Conservation (phyloP, 2,888 invertebrate species). For the Parnassius apollo region DNA sequence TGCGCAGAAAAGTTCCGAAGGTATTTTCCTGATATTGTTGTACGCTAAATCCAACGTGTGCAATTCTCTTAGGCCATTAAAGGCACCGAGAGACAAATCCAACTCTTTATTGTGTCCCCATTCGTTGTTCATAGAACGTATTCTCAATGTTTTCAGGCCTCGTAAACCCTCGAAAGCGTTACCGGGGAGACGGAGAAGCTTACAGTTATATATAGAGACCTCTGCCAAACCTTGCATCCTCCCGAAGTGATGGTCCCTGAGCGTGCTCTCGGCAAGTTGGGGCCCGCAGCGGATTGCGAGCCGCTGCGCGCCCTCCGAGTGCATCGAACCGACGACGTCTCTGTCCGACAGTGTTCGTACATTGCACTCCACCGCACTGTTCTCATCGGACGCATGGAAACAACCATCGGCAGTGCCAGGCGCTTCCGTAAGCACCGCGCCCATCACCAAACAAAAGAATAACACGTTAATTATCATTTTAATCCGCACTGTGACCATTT, state of each 20-base stretch:
- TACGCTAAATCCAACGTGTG: slow-evolving; percentile 88
- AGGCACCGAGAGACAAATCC: slow-evolving; percentile 86
- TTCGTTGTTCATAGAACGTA: slow-evolving; percentile 89
- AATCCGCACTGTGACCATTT: slow-evolving; percentile 74
- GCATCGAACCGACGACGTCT: slow-evolving; percentile 82
- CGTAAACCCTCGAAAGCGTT: slow-evolving; percentile 90
- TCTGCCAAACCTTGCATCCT: slow-evolving; percentile 89
- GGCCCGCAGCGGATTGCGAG: slow-evolving; percentile 87
- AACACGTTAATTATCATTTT: slow-evolving; percentile 78
- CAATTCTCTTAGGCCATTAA: slow-evolving; percentile 89
- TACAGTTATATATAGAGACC: slow-evolving; percentile 88
- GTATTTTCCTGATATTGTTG: slow-evolving; percentile 90
- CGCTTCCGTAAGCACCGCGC: slow-evolving; percentile 77
- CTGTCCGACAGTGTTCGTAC: slow-evolving; percentile 85
- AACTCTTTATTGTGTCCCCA: slow-evolving; percentile 88
- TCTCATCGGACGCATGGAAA: slow-evolving; percentile 67
- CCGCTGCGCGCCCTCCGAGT: slow-evolving; percentile 87
- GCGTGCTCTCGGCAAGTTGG: slow-evolving; percentile 83
- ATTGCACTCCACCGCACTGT: slow-evolving; percentile 80
- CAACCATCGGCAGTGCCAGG: slow-evolving; percentile 71
- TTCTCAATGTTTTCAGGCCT: slow-evolving; percentile 88
- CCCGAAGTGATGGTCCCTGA: slow-evolving; percentile 87
- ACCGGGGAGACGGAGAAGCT: slow-evolving; percentile 87
- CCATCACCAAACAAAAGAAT: slow-evolving; percentile 79
- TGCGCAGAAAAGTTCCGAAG: slow-evolving; percentile 89